Evolutionary conservation across 1,140 invertebrate species (phyloP).

Genomic region (Macrobrachium nipponense): DNA sequence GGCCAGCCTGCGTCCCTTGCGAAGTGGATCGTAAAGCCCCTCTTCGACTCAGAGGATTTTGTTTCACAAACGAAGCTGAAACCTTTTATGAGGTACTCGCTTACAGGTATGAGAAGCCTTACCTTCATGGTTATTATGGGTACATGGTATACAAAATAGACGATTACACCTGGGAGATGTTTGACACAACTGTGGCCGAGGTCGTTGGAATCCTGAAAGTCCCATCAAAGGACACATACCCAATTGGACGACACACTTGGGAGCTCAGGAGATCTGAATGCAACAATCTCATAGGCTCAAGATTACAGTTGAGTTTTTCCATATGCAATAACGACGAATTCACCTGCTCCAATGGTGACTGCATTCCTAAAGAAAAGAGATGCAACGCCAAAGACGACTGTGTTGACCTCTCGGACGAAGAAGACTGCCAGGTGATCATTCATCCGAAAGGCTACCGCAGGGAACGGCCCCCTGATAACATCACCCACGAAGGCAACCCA

Average conservation of each 20-base stretch:
- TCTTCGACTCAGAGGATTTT: constrained; percentile 52
- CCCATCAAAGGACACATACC: constrained; percentile 47
- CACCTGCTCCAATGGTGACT: constrained; percentile 61
- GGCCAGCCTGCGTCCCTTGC: constrained; percentile 53
- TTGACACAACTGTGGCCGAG: constrained; percentile 39
- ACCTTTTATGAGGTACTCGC: constrained; percentile 52
- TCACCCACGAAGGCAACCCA: constrained; percentile 21
- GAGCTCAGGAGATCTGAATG: constrained; percentile 43
- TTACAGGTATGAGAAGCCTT: constrained; percentile 50
- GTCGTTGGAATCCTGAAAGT: constrained; percentile 38
- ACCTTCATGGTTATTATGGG: constrained; percentile 55
- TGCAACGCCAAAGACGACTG: constrained; percentile 61
- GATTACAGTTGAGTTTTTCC: constrained; percentile 51
- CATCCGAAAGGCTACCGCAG: constrained; percentile 49
- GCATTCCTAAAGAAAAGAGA: constrained; percentile 45
- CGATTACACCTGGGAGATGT: constrained; percentile 50
- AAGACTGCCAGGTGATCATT: constrained; percentile 48
- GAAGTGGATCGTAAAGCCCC: constrained; percentile 28
- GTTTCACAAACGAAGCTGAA: constrained; percentile 49
- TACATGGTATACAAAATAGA: constrained; percentile 46
- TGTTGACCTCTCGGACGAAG: constrained; percentile 60
- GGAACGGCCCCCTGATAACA: constrained; percentile 52
- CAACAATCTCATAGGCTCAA: constrained; percentile 39
- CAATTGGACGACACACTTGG: constrained; percentile 47
- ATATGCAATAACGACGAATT: constrained; percentile 57